Percentiles rank a stretch among this genome's conserved stretches.
Conservation (phyloP, 2,113 vertebrate genomes). For the Epinephelus moara region DNA sequence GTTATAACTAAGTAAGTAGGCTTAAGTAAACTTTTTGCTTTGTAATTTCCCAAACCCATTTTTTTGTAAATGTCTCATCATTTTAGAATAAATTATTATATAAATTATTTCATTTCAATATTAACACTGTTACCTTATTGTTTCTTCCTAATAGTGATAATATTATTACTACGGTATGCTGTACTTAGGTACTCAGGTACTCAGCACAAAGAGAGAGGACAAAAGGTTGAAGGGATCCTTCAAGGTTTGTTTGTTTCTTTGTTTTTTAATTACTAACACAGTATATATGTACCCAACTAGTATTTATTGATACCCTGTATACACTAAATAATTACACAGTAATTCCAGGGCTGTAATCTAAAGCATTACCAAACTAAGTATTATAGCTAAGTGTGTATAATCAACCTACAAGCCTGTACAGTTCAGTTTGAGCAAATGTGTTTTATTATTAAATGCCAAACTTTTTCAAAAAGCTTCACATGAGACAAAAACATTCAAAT, state of each 20-base stretch:
- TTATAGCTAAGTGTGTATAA: not conserved
- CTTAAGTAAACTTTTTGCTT: too few relatives aligned
- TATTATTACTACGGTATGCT: not conserved
- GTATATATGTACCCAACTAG: too few relatives aligned
- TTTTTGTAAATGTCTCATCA: not conserved
- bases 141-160: not conserved
- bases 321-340: not conserved
- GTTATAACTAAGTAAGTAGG: too few relatives aligned
- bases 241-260: too few relatives aligned
- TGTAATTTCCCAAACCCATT: not conserved
- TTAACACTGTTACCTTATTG: not conserved
- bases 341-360: not conserved
- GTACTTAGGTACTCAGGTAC: not conserved
- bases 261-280: too few relatives aligned
- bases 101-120: not conserved
- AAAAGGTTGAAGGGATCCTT: too few relatives aligned
- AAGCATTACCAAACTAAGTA: not conserved
- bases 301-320: not conserved
- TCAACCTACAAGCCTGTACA: not conserved
- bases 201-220: too few relatives aligned
- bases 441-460: not conserved
- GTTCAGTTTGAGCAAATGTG: not conserved
- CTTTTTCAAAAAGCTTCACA: not conserved
- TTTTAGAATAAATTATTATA: not conserved
- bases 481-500: not conserved